phyloP scores from a whole-genome alignment of 2,113 vertebrate genomes.

The Vanacampus margaritifer region DNA sequence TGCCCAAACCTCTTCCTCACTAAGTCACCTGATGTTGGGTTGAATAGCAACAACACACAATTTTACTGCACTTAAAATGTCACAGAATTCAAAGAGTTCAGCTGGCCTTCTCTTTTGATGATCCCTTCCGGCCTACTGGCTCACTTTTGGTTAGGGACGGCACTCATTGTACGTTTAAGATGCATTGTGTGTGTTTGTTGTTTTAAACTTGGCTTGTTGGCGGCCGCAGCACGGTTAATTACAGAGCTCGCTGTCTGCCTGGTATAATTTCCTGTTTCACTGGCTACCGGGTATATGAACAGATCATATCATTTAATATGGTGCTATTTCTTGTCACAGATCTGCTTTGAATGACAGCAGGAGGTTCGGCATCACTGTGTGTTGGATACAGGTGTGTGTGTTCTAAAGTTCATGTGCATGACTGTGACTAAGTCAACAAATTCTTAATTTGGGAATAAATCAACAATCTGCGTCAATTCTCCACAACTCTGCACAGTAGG shows the following conservation, averaged over 20 bases:
- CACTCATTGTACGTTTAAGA: neutral
- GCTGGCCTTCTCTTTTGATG: neutral
- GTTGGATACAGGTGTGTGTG: neutral
- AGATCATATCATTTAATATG: constrained; percentile 7
- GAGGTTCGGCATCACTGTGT: neutral
- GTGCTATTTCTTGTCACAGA: constrained; percentile 5
- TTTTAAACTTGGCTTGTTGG: constrained; percentile 3
- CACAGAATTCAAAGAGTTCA: neutral
- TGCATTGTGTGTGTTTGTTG: constrained; percentile 1
- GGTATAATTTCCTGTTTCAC: constrained; percentile 1
- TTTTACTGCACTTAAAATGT: neutral
- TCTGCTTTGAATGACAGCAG: constrained; percentile 5
- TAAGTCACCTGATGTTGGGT: too few relatives aligned
- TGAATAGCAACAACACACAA: too few relatives aligned
- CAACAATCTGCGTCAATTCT: neutral
- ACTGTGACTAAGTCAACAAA: neutral
- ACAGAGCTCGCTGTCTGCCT: neutral
- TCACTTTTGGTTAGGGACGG: neutral
- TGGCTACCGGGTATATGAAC: constrained; percentile 1
- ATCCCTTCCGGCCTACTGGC: neutral
- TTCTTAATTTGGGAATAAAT: neutral
- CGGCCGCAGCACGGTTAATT: constrained; percentile 4
- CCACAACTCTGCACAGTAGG: neutral
- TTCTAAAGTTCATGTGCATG: neutral
- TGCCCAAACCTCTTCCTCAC: too few relatives aligned